Evolutionary conservation across 2,888 invertebrate genomes (phyloP).

Genomic region (Trachelus troglodyta): DNA sequence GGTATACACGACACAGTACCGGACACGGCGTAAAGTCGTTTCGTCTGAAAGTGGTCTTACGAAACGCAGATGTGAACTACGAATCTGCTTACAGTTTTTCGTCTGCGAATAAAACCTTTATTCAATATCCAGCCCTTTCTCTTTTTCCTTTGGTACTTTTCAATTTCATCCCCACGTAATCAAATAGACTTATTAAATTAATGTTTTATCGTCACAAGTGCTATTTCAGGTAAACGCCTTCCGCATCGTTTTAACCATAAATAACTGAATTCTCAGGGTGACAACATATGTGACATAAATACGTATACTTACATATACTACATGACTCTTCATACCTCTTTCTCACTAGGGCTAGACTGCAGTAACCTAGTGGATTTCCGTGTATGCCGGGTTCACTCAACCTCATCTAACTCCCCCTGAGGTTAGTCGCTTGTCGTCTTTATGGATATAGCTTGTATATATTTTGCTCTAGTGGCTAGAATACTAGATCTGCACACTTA

Average conservation of each 20-base stretch:
- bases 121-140: neutral
- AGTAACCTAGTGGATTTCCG: constrained; percentile 33
- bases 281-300: neutral
- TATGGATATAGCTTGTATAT: constrained; percentile 37
- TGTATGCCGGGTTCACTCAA: constrained; percentile 18
- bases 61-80: neutral
- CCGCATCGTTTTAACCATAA: neutral
- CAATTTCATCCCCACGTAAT: neutral
- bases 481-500: neutral
- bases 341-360: neutral
- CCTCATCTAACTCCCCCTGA: neutral
- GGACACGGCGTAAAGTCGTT: too few relatives aligned
- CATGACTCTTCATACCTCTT: neutral
- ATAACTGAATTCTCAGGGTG: neutral
- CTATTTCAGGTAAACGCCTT: neutral
- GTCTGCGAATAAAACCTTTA: neutral
- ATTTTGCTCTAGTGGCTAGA: constrained; percentile 10
- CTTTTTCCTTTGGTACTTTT: neutral
- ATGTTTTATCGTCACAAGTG: neutral
- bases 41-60: neutral
- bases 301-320: neutral
- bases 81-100: neutral
- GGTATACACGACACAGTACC: too few relatives aligned
- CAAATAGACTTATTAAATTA: neutral
- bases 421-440: constrained; percentile 25